A percentile compares a stretch with the other conserved stretches of the same genome.
Conservation (phyloP, 2,797 vertebrate species). For the Distichodus sexfasciatus region DNA sequence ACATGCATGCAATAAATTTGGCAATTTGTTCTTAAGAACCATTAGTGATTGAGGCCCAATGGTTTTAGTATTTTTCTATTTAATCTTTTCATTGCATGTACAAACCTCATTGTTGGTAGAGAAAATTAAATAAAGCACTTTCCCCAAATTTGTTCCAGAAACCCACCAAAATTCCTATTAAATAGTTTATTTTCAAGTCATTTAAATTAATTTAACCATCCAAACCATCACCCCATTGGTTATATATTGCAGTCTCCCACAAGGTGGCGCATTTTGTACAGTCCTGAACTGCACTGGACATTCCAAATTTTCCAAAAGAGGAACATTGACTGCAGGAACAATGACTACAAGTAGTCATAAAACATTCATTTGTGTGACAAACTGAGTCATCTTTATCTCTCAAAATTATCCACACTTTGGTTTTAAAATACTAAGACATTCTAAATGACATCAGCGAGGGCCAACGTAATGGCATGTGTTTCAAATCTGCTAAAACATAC, state of each 20-base stretch:
- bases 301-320: background rate
- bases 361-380: background rate
- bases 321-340: constrained; percentile 2
- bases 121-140: too few species aligned
- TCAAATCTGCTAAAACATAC: constrained; percentile 27
- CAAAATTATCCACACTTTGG: too few species aligned
- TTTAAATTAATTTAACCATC: too few species aligned
- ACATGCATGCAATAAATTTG: too few species aligned
- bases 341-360: constrained; percentile 4
- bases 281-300: background rate
- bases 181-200: too few species aligned
- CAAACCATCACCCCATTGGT: background rate
- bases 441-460: constrained; percentile 35
- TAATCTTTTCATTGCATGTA: too few species aligned
- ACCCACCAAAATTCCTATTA: too few species aligned
- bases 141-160: too few species aligned
- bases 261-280: constrained; percentile 52
- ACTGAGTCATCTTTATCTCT: background rate
- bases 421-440: background rate
- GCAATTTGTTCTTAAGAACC: too few species aligned
- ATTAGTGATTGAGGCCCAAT: too few species aligned
- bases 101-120: too few species aligned
- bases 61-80: too few species aligned
- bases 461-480: constrained; percentile 25
- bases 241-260: constrained; percentile 51